Evolutionary conservation across 2,797 vertebrate species (phyloP).

Genomic region (Ceyx erithaca): DNA sequence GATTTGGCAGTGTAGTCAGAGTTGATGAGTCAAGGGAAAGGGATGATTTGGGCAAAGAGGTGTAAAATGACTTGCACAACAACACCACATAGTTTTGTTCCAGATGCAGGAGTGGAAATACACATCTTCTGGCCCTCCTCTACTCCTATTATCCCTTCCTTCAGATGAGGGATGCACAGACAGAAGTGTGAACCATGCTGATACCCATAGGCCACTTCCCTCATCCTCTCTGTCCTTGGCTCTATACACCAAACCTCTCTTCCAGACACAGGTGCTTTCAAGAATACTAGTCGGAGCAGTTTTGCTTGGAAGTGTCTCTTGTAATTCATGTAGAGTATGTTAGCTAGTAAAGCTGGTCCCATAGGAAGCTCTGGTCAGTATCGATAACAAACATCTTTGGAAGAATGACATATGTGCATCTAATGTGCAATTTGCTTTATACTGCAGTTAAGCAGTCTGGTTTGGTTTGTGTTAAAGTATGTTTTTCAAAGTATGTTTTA

Average conservation of each 20-base stretch:
- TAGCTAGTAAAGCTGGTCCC: not conserved
- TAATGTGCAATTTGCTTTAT: not conserved
- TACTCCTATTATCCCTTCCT: not conserved
- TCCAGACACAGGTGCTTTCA: not conserved
- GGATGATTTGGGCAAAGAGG: not conserved
- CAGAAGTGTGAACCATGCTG: not conserved
- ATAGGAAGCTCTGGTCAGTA: not conserved
- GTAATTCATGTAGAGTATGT: not conserved
- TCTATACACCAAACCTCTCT: not conserved
- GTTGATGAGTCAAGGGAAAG: not conserved
- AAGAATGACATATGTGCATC: not conserved
- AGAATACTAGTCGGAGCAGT: not conserved
- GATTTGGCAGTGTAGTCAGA: not conserved
- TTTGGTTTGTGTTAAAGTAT: not conserved
- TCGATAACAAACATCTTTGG: not conserved
- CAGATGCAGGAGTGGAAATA: not conserved
- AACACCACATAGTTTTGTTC: not conserved
- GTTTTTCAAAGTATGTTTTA: not conserved
- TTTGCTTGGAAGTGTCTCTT: not conserved
- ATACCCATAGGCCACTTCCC: not conserved
- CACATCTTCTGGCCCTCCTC: not conserved
- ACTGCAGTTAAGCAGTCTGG: not conserved
- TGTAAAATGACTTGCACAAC: not conserved
- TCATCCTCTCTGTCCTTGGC: not conserved
- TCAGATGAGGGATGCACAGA: accelerated